Percentiles rank a stretch among this genome's conserved stretches.
These are phyloP conservation scores for Rhinogobio ventralis DNA, from an alignment of 2,797 vertebrate species.

Conservation along the genomic window DNA sequence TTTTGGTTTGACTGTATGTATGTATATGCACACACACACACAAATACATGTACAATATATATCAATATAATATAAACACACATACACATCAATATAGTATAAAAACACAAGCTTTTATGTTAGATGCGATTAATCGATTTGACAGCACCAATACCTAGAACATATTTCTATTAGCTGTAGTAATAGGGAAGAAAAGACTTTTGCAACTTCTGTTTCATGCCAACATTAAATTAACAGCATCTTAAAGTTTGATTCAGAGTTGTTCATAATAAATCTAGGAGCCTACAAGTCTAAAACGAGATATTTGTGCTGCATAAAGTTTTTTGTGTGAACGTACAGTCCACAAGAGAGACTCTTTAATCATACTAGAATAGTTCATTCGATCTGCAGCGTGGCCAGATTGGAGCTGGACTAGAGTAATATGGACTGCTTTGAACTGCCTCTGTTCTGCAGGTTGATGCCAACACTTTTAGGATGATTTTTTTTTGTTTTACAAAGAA, in stretches of 20 bases:
- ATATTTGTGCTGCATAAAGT: background rate
- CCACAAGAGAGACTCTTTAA: background rate
- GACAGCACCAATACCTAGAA: background rate
- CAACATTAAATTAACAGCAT: background rate
- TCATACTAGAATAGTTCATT: background rate
- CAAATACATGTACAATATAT: too few relatives aligned
- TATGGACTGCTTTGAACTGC: constrained; percentile 31
- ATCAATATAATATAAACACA: too few relatives aligned
- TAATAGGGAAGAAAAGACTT: background rate
- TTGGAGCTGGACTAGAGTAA: constrained; percentile 38
- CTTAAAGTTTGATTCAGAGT: background rate
- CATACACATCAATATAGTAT: too few relatives aligned
- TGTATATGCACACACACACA: too few relatives aligned
- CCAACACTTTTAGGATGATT: constrained; percentile 15
- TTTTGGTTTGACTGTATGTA: too few relatives aligned
- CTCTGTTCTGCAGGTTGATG: constrained; percentile 13
- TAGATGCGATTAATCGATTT: too few relatives aligned
- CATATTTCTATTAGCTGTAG: background rate
- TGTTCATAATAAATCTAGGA: background rate
- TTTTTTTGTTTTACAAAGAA: background rate
- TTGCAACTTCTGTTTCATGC: background rate
- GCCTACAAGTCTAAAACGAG: background rate
- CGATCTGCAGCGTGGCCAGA: constrained; percentile 16
- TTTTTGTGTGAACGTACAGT: background rate
- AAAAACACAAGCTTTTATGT: too few relatives aligned